Conservation (phyloP, 1,140 invertebrate species). For the Cydia fagiglandana region DNA sequence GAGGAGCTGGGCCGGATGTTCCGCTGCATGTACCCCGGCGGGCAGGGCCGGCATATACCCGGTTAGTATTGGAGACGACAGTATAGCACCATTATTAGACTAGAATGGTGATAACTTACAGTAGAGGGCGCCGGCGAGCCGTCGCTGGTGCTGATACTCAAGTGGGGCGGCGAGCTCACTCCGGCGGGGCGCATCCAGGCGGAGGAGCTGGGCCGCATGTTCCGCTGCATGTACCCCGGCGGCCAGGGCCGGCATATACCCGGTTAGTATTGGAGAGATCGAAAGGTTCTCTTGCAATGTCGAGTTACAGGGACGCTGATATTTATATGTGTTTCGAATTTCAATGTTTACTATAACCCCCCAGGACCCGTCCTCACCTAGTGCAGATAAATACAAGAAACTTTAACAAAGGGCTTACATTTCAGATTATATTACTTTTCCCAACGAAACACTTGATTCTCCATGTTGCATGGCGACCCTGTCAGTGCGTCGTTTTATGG, state of each 20-base stretch:
- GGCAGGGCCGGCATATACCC: slow-evolving; percentile 88
- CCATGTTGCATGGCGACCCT: too few species aligned
- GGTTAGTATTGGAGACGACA: slow-evolving; percentile 47
- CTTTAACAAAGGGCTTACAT: too few species aligned
- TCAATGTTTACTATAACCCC: too few species aligned
- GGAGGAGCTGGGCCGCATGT: slow-evolving; percentile 98
- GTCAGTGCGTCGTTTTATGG: too few species aligned
- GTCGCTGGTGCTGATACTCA: slow-evolving; percentile 96
- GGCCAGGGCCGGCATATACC: slow-evolving; percentile 90
- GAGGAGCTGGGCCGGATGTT: slow-evolving; percentile 99
- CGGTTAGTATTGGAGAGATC: slow-evolving; percentile 42
- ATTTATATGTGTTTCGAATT: too few species aligned
- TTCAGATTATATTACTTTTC: too few species aligned
- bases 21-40: slow-evolving; percentile 98
- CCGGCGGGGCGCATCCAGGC: slow-evolving; percentile 98
- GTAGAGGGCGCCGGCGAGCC: slow-evolving; percentile 84
- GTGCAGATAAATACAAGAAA: too few species aligned
- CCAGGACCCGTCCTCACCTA: too few species aligned
- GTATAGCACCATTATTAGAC: too few species aligned
- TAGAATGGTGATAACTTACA: slow-evolving; percentile 49
- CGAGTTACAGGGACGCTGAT: too few species aligned
- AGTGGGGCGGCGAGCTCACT: slow-evolving; percentile 99
- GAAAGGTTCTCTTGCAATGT: too few species aligned
- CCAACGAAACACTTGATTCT: too few species aligned
- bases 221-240: slow-evolving; percentile 98